These are phyloP conservation scores for Erythrocercus mccallii DNA, from an alignment of 2,113 vertebrate species.

Conservation along the genomic window DNA sequence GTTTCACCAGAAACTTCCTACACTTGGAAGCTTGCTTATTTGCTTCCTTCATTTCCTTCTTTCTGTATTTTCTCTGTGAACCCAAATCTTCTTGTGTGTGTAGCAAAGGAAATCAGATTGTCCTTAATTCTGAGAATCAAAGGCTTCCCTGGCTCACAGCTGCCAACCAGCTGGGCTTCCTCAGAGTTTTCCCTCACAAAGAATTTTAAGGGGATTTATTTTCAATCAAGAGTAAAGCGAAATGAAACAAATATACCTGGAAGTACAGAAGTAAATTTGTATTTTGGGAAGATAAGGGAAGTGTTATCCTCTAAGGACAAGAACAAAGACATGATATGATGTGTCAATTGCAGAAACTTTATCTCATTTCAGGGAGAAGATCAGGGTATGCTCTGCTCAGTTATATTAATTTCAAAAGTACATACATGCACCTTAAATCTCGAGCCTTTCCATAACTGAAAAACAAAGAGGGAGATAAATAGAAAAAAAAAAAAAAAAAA, in stretches of 20 bases:
- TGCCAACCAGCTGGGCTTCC: background rate
- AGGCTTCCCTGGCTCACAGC: background rate
- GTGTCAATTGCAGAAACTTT: background rate
- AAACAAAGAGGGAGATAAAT: background rate
- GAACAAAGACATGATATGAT: background rate
- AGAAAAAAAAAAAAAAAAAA: background rate
- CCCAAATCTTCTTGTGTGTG: background rate
- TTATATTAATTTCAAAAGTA: background rate
- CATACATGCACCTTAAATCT: background rate
- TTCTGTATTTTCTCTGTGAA: background rate
- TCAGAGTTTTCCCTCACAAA: background rate
- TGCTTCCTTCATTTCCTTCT: background rate
- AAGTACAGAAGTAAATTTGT: background rate
- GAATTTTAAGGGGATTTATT: background rate
- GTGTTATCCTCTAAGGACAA: background rate
- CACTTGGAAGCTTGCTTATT: background rate
- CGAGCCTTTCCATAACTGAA: background rate
- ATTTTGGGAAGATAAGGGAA: background rate
- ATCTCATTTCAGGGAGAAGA: background rate
- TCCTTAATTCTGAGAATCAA: background rate
- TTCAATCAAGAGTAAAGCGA: background rate
- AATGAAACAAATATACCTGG: background rate
- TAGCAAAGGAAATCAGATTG: background rate
- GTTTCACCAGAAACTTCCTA: background rate
- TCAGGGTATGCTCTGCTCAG: background rate